Percentiles rank a stretch among this genome's conserved stretches.
phyloP scores from a whole-genome alignment of 2,113 vertebrate genomes.

The Cephalopterus ornatus region DNA sequence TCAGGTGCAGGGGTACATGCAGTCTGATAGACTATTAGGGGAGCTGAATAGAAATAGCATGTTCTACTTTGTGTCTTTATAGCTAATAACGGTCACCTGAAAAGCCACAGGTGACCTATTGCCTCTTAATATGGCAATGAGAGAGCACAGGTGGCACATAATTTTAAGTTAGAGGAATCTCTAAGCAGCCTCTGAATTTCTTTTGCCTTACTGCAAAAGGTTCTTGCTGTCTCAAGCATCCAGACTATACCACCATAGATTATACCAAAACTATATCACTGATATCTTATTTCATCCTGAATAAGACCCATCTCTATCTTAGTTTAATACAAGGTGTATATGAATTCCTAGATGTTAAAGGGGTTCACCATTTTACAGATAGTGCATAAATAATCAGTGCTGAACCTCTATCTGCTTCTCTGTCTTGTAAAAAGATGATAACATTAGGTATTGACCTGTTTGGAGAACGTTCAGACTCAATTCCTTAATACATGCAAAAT shows the following conservation, averaged over 20 bases:
- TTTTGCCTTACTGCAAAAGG: not conserved
- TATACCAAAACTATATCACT: not conserved
- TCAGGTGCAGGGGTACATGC: not conserved
- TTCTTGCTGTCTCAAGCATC: not conserved
- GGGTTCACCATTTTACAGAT: not conserved
- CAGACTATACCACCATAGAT: not conserved
- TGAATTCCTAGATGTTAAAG: not conserved
- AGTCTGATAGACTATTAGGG: conserved; percentile 3
- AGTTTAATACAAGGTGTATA: not conserved
- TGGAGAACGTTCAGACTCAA: not conserved
- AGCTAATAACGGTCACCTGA: not conserved
- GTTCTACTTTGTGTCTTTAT: not conserved
- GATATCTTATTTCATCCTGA: not conserved
- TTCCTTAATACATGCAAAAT: not conserved
- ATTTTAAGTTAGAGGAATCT: not conserved
- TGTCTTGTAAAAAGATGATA: not conserved
- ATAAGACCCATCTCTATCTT: not conserved
- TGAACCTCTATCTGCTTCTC: not conserved
- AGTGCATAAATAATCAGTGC: not conserved
- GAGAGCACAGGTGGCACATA: not conserved
- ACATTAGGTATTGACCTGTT: not conserved
- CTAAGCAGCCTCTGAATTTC: not conserved
- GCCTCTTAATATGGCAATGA: not conserved
- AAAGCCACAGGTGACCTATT: not conserved
- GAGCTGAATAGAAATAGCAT: not conserved